phyloP scores from a whole-genome alignment of 2,888 invertebrate species.

The Himalopsyche japonica region DNA sequence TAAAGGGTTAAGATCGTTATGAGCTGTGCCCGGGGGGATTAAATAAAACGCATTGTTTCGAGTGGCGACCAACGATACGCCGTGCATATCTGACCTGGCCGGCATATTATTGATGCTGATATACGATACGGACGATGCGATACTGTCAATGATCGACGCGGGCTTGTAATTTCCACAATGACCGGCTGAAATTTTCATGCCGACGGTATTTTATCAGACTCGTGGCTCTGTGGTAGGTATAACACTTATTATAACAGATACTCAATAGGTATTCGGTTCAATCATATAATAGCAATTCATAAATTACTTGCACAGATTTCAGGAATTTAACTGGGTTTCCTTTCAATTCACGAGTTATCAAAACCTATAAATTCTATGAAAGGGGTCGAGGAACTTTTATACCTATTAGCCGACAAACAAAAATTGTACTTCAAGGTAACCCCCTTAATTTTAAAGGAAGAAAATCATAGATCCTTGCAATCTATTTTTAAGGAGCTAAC shows the following conservation, averaged over 20 bases:
- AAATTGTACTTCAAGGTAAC: no score
- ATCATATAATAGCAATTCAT: no score
- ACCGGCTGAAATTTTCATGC: not conserved
- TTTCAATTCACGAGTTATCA: no score
- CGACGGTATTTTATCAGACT: not conserved
- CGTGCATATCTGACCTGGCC: not conserved
- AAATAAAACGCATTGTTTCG: not conserved
- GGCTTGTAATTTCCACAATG: not conserved
- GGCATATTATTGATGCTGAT: not conserved
- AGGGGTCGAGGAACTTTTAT: no score
- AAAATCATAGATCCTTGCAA: no score
- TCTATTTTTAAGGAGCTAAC: no score
- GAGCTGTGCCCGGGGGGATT: not conserved
- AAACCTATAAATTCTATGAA: no score
- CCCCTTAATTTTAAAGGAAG: no score
- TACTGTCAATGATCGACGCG: not conserved
- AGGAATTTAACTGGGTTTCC: no score
- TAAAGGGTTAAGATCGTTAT: not conserved
- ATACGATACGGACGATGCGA: not conserved
- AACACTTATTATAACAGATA: not conserved
- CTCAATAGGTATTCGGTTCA: no score
- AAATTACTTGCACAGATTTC: no score
- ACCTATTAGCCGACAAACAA: no score
- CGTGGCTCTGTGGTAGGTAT: not conserved
- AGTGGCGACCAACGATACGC: not conserved